Evolutionary conservation across 2,113 vertebrate species (phyloP).

Genomic region (Serinus canaria): DNA sequence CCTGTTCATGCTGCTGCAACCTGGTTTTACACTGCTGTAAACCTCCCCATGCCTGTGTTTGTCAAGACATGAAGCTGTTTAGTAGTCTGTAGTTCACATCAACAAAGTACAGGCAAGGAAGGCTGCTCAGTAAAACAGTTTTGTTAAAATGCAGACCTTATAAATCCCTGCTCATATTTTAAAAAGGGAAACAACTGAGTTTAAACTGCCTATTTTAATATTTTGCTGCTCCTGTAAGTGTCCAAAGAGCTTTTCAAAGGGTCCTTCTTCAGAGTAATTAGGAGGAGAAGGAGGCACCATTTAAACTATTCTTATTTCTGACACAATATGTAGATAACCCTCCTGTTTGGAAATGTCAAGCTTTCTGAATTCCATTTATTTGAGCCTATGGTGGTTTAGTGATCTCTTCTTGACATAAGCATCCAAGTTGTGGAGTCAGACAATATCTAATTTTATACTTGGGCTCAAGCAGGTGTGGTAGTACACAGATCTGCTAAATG

Average conservation of each 20-base stretch:
- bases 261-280: not conserved
- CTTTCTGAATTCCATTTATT: not conserved
- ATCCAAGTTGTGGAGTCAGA: conserved; percentile 23
- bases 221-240: not conserved
- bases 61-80: not conserved
- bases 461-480: not conserved
- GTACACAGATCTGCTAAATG: conserved; percentile 12
- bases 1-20: not conserved
- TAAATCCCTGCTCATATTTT: not conserved
- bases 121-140: not conserved
- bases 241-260: not conserved
- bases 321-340: not conserved
- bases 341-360: not conserved
- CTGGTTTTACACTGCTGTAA: not conserved
- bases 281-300: not conserved
- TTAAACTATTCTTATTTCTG: conserved; percentile 11
- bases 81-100: not conserved
- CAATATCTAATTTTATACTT: not conserved
- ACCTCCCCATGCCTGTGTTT: not conserved
- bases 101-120: not conserved
- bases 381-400: not conserved
- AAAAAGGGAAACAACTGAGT: not conserved
- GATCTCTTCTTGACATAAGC: not conserved
- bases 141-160: not conserved
- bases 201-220: not conserved